Percentiles rank a stretch among this genome's conserved stretches.
Evolutionary conservation across 2,113 vertebrate species (phyloP).

Genomic region (Anarrhichthys ocellatus): DNA sequence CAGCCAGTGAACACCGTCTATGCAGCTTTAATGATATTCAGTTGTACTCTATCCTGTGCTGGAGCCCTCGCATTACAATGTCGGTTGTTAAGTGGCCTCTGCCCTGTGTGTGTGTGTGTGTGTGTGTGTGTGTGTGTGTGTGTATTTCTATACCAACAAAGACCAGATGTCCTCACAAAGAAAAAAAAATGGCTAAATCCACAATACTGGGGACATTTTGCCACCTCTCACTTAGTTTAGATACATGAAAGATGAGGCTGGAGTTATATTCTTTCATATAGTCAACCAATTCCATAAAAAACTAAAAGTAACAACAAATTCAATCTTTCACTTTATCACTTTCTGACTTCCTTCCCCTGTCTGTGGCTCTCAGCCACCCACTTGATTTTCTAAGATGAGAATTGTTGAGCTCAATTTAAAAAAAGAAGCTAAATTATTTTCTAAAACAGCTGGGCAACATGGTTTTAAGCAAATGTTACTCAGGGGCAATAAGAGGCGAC

Average conservation of each 20-base stretch:
- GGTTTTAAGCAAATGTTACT: too few relatives aligned
- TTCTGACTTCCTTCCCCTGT: background rate
- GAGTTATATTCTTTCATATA: background rate
- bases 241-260: background rate
- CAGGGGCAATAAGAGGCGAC: background rate
- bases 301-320: background rate
- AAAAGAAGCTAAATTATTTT: background rate
- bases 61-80: slow-evolving; percentile 32
- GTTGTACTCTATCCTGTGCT: slow-evolving; percentile 34
- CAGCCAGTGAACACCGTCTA: slow-evolving; percentile 34
- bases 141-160: slow-evolving; percentile 41
- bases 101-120: slow-evolving; percentile 23
- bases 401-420: background rate
- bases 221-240: background rate
- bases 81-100: slow-evolving; percentile 50
- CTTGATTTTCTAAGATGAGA: background rate
- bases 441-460: too few relatives aligned
- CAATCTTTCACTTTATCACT: background rate
- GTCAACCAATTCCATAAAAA: background rate
- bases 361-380: background rate
- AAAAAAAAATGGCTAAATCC: background rate
- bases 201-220: background rate
- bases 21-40: slow-evolving; percentile 62
- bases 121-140: slow-evolving; percentile 27
- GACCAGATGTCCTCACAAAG: slow-evolving; percentile 41